These are phyloP conservation scores for Sinopyrophorus schimmeli DNA, from an alignment of 2,888 invertebrate genomes.

Conservation along the genomic window DNA sequence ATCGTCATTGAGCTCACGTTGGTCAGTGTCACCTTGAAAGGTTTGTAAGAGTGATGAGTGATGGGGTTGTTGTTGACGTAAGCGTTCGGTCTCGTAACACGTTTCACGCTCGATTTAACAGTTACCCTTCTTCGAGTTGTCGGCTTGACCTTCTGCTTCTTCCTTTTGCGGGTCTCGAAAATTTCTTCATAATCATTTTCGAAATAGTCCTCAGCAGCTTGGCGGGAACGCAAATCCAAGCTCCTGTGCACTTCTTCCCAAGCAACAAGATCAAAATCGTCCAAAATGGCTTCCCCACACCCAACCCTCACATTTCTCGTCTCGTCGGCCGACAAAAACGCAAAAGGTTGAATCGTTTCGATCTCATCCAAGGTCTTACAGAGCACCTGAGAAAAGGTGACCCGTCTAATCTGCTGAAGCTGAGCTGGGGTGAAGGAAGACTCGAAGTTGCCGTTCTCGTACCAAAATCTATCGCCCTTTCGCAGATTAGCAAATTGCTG, in stretches of 20 bases:
- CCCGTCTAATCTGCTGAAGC: constrained; percentile 70
- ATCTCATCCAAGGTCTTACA: constrained; percentile 69
- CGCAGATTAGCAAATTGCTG: constrained; percentile 81
- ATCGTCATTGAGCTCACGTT: constrained; percentile 33
- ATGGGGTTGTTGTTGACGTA: constrained; percentile 19
- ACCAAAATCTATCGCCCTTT: constrained; percentile 81
- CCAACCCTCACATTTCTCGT: constrained; percentile 63
- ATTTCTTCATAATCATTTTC: too few relatives aligned
- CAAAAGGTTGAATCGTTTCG: constrained; percentile 71
- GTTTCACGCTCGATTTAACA: constrained; percentile 16
- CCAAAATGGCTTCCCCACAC: constrained; percentile 58
- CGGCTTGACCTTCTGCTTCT: too few relatives aligned
- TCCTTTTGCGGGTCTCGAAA: too few relatives aligned
- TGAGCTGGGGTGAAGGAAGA: constrained; percentile 78
- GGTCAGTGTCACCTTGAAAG: constrained; percentile 34
- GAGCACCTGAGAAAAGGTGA: constrained; percentile 73
- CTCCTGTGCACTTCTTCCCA: too few relatives aligned
- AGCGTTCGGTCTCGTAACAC: constrained; percentile 9
- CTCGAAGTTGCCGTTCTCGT: constrained; percentile 76
- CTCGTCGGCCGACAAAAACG: constrained; percentile 65
- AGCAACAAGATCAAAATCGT: constrained; percentile 63
- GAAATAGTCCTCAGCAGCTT: too few relatives aligned
- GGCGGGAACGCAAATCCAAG: too few relatives aligned
- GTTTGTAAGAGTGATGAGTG: constrained; percentile 19
- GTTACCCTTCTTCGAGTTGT: constrained; percentile 19